These are phyloP conservation scores for Ictidomys tridecemlineatus DNA, from an alignment of 2,113 vertebrate species.

Conservation along the genomic window DNA sequence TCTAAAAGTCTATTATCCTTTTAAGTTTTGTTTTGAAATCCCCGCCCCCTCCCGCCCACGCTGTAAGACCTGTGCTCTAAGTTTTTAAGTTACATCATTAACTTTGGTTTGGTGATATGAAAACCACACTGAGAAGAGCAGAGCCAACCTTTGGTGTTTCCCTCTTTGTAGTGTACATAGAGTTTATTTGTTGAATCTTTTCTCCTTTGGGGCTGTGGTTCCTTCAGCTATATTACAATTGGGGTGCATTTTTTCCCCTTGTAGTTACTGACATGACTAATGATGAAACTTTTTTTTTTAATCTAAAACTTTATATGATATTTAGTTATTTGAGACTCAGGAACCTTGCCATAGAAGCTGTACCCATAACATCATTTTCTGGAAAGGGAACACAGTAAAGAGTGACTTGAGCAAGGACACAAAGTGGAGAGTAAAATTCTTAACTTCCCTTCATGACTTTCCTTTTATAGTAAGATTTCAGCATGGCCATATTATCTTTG, in stretches of 20 bases:
- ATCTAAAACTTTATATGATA: slow-evolving; percentile 34
- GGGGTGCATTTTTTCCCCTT: neutral
- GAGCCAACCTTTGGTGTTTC: neutral
- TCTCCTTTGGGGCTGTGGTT: neutral
- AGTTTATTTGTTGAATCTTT: neutral
- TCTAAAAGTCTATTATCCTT: neutral
- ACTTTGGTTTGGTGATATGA: neutral
- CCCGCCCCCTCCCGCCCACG: fast-evolving
- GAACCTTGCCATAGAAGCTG: neutral
- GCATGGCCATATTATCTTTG: neutral
- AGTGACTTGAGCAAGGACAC: neutral
- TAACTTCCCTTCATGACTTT: slow-evolving; percentile 24
- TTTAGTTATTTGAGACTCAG: slow-evolving; percentile 56
- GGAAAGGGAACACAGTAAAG: slow-evolving; percentile 40
- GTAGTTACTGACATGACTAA: neutral
- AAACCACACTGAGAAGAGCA: neutral
- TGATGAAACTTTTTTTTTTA: neutral
- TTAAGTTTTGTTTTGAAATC: neutral
- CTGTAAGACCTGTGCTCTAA: neutral
- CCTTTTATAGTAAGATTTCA: neutral
- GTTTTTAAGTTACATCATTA: neutral
- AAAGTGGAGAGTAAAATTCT: slow-evolving; percentile 50
- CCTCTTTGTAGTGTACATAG: neutral
- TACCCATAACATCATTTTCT: slow-evolving; percentile 47
- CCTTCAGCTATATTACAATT: neutral